A percentile compares a stretch with the other conserved stretches of the same genome.
Conservation (phyloP, 35 echinoderm and acorn worm genomes). For the Eucidaris tribuloides region DNA sequence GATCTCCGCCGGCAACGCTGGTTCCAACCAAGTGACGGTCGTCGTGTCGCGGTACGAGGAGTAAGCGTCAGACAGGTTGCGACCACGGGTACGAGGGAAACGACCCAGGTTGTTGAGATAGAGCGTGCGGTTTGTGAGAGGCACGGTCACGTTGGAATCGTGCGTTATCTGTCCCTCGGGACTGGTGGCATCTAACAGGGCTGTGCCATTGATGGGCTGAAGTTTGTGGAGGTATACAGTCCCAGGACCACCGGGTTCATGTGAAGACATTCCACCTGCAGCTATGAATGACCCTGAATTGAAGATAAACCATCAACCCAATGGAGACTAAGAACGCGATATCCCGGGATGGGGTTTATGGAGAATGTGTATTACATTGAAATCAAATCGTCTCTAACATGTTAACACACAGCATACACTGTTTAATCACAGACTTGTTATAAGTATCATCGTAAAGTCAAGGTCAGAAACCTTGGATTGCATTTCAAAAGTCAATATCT, state of each 20-base stretch:
- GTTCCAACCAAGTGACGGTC: constrained; percentile 71
- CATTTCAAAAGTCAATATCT: too few relatives aligned
- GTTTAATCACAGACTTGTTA: too few relatives aligned
- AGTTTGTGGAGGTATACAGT: constrained; percentile 86
- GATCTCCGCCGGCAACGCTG: constrained; percentile 34
- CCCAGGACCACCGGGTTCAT: constrained; percentile 89
- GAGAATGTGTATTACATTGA: too few relatives aligned
- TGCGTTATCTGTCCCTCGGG: constrained; percentile 71
- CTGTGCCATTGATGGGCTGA: constrained; percentile 67
- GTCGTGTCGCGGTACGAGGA: neutral
- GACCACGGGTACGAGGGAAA: constrained; percentile 6
- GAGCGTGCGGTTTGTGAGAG: constrained; percentile 79
- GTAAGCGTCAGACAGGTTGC: constrained; percentile 74
- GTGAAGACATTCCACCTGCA: constrained; percentile 47
- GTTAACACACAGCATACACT: too few relatives aligned
- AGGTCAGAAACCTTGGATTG: too few relatives aligned
- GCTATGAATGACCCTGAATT: constrained; percentile 68
- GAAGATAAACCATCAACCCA: neutral
- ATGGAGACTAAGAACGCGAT: too few relatives aligned
- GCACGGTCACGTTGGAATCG: constrained; percentile 81
- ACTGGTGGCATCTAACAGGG: constrained; percentile 73
- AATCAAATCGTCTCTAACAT: too few relatives aligned
- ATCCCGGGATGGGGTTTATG: too few relatives aligned
- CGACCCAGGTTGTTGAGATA: constrained; percentile 94
- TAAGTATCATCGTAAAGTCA: too few relatives aligned